Evolutionary conservation across 2,888 invertebrate species (phyloP).

Genomic region (Poecilus cupreus): DNA sequence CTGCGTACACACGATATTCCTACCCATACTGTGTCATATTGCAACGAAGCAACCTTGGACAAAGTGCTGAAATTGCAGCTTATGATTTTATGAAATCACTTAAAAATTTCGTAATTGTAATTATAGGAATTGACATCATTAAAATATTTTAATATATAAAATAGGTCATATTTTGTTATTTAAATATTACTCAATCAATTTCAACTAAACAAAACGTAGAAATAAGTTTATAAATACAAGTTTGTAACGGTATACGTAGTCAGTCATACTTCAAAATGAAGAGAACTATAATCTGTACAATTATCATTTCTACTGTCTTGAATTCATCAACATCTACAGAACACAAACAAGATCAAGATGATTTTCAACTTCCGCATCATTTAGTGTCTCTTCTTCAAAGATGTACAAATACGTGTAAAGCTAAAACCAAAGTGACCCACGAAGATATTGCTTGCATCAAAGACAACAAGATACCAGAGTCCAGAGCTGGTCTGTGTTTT

Average conservation of each 20-base stretch:
- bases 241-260: too few species aligned
- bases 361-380: conserved; percentile 1
- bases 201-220: too few species aligned
- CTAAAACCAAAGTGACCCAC: conserved; percentile 29
- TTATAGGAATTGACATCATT: not conserved
- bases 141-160: not conserved
- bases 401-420: conserved; percentile 31
- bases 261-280: conserved; percentile 44
- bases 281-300: not conserved
- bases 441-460: conserved; percentile 35
- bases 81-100: not conserved
- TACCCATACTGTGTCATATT: conserved; percentile 2
- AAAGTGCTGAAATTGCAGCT: not conserved
- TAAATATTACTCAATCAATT: too few species aligned
- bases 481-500: conserved; percentile 36
- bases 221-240: not conserved
- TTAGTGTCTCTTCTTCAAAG: conserved; percentile 10
- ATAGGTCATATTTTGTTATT: not conserved
- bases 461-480: conserved; percentile 40
- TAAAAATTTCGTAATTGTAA: not conserved
- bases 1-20: not conserved
- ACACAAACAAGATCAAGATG: not conserved
- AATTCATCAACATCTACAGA: conserved; percentile 4
- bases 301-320: not conserved
- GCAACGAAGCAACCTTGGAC: not conserved